A percentile compares a stretch with the other conserved stretches of the same genome.
These are phyloP conservation scores for Argya squamiceps DNA, from an alignment of 2,797 vertebrate genomes.

Conservation along the genomic window DNA sequence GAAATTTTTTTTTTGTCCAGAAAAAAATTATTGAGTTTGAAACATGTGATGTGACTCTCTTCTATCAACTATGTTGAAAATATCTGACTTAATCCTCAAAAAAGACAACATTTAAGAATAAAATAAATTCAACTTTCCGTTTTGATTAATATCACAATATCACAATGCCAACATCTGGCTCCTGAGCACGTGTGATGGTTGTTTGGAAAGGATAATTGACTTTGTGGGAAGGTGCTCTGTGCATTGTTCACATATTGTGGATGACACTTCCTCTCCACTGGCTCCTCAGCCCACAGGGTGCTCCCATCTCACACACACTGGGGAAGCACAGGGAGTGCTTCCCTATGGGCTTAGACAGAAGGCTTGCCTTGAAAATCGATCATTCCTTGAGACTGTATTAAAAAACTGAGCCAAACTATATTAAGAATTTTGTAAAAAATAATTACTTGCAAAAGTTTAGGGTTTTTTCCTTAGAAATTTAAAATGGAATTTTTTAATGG, in stretches of 20 bases:
- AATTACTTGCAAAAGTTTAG: not conserved
- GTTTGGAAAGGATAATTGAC: not conserved
- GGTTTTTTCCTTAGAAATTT: not conserved
- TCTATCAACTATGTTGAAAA: not conserved
- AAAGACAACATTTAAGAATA: not conserved
- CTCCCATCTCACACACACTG: rapidly evolving
- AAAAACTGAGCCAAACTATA: not conserved
- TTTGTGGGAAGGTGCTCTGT: not conserved
- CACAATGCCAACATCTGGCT: not conserved
- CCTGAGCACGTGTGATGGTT: not conserved
- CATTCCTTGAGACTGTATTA: rapidly evolving
- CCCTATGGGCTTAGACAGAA: not conserved
- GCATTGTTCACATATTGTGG: not conserved
- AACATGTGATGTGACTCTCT: not conserved
- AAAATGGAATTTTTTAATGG: not conserved
- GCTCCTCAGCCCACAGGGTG: not conserved
- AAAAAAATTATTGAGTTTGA: not conserved
- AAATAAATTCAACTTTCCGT: not conserved
- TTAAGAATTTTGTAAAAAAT: not conserved
- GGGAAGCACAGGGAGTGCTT: rapidly evolving
- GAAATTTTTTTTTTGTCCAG: too few relatives aligned
- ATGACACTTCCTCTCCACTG: not conserved
- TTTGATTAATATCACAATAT: not conserved
- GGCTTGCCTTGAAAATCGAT: rapidly evolving
- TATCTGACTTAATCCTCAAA: not conserved